Base-by-base conservation (phyloP, 1,140 invertebrate genomes). In the Hypothenemus hampei region DNA sequence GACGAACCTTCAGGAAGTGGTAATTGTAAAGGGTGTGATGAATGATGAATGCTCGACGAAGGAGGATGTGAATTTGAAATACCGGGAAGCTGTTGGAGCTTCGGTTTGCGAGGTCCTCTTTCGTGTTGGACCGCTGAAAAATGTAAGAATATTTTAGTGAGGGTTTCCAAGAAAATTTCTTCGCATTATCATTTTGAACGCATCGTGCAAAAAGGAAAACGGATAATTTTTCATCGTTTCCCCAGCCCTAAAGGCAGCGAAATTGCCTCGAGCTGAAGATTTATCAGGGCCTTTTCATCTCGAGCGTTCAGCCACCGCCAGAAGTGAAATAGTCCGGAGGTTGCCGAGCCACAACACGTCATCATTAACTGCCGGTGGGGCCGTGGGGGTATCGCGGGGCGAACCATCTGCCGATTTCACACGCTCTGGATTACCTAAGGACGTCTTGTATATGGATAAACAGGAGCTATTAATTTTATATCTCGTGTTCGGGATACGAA, bases 71-170 rank as follows among this genome's bases (percentile, higher is more conserved):
- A 62, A 49, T 56, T 44, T 37, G 45, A 58, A 13, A 52, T 51
- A 39, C 50, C 49, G 15, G 53, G 67, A 37, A 36, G 63, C 37
- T 52, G 69, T 66, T 66, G 83, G 24, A 83, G 65, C 66, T 89
- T 97, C 0, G 91, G 91, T 70, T 94, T 95, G 18, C 95, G 78
- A 0, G 95, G 95, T 7, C 95, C 95, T 44, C 95, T 78, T 72
- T 98, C 95, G 72, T 98, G 95, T 75, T 98, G 95, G 22, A 98
- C 94, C 66, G 95, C 95, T 96, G 76, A 63, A 66, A 64, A 39
- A 37, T 37, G 35, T 6, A 37, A 37, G 8, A 0, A 11, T 10
- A 16, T n/a, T 37, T 37, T 16, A n/a, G 13, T 31, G 13, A 8
- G 13, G 10, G 13, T 31, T 31, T 31, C 13, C 13, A 8, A 8